Base-by-base conservation (phyloP, 2,113 vertebrate species). In the Sapajus apella region DNA sequence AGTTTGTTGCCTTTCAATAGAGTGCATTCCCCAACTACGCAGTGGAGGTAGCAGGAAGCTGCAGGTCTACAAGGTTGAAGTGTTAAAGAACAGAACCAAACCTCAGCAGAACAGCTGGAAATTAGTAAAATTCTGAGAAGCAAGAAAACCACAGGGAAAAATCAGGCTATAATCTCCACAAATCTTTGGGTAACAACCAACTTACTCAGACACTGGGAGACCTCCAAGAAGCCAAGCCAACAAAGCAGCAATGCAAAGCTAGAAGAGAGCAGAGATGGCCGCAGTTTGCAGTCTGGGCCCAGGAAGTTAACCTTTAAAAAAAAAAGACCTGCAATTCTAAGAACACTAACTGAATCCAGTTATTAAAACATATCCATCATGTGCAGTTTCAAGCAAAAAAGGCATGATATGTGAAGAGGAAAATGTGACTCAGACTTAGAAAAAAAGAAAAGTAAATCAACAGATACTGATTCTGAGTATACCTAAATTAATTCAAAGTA, bases 311-410 rank as follows among this genome's bases (percentile, higher is more conserved):
- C 30, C 64, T 68, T 17, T 8, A 45, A 8, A 45, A 45, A 45
- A 61, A n/a, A 91, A 80, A 91, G 35, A 47, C 13, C 35, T 32
- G 27, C 21, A 93, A 93, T 76, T 82, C 73, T 73, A 70, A 90
- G 66, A 90, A 84, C 45, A 75, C 68, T 58, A 87, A 76, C 20
- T 86, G 91, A 93, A 80, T 81, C 27, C 35, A 83, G 55, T 68
- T 37, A 89, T 52, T 85, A 93, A 87, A 86, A 90, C 13, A 52
- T 96, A 72, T 55, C 58, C 45, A 89, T 40, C 86, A 68, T 68
- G 45, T 58, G 58, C 81, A 86, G 37, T 86, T 75, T 90, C 27
- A 90, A 66, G 68, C 40, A 85, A 93, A 90, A 93, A 81, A 56
- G 56, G 52, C 47, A 52, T 58, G 21, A 30, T n/a, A 86, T 3